Evolutionary conservation across 2,888 invertebrate species (phyloP), one percentile per base, ranked within the genome.

Genomic region (Troilus luridus): DNA sequence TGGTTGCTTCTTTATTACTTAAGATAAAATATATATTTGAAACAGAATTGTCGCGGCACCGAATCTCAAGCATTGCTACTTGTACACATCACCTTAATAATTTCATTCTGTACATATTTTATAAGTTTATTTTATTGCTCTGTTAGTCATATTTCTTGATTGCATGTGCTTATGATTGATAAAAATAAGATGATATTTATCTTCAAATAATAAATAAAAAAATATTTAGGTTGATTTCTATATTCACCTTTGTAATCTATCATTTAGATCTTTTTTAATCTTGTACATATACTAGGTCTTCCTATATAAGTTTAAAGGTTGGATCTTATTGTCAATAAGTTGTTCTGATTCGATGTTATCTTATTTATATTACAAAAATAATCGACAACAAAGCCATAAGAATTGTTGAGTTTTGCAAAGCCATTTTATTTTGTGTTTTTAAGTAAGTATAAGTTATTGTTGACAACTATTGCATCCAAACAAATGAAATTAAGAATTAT

Each of bases 31-130:
- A 56, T 81, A 56, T 56, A 1, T 85, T 85, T 85, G 56, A 11
- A 85, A 85, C 1, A 85, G 19, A 81, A 85, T 85, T 56, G 85
- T 56, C 21, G n/a, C 85, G 85, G 85, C 85, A 59, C 90, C 24
- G 24, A 27, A 85, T 81, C 77, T 90, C 90, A 90, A 90, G 90
- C 90, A 90, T 85, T 58, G 90, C 90, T 90, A 90, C 90, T 90
- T 90, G 90, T 90, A 59, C 88, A 88, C 90, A 41, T 88, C 62
- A 88, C 90, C 21, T 88, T 41, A 10, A 56, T 59, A 58, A 60
- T 27, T n/a, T 64, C 19, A 67, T 89, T 56, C 12, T 67, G 17
- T 21, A 14, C 19, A 59, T 88, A 24, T 67, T 89, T 67, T 67
- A 21, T 27, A 60, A 89, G 56, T 5, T 81, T 54, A 81, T 56